Conservation (phyloP, 30 jellyfish, hydroid and myxozoan genomes). For the Aurelia sp. region DNA sequence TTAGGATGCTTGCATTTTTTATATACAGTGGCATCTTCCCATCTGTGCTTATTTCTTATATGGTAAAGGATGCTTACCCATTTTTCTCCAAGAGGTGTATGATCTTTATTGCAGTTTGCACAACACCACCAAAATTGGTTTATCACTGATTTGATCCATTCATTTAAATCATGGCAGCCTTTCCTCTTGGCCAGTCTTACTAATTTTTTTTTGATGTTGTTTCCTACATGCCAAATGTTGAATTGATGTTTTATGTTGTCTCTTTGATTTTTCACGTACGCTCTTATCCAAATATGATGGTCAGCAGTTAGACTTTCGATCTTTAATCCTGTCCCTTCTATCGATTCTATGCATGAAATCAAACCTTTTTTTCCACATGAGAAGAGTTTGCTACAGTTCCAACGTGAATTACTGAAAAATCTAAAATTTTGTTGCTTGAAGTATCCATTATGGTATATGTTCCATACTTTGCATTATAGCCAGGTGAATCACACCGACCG, state of each 20-base stretch:
- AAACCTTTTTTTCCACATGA: constrained; percentile 55
- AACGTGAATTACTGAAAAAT: constrained; percentile 20
- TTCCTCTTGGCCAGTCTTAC: constrained; percentile 22
- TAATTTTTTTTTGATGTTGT: constrained; percentile 34
- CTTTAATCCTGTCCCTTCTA: constrained; percentile 20
- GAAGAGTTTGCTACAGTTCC: constrained; percentile 38
- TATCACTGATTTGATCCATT: constrained; percentile 43
- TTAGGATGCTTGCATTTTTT: constrained; percentile 26
- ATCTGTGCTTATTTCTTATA: constrained; percentile 39
- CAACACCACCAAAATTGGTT: constrained; percentile 76
- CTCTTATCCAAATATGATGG: constrained; percentile 42
- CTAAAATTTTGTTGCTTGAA: not conserved
- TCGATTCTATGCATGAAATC: constrained; percentile 4
- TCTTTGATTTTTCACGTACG: constrained; percentile 35
- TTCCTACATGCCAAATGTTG: constrained; percentile 69
- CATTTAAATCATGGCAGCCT: constrained; percentile 9
- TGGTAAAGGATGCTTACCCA: constrained; percentile 12
- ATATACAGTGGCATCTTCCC: constrained; percentile 33
- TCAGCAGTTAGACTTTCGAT: constrained; percentile 47
- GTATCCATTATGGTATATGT: constrained; percentile 65
- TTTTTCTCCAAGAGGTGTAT: not conserved
- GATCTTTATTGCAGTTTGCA: constrained; percentile 47
- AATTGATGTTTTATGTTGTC: constrained; percentile 13
- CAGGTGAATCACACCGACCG: constrained; percentile 55
- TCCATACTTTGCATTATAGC: constrained; percentile 44